Base-by-base conservation (phyloP, 2,888 invertebrate genomes). In the Apocheima hispidaria region DNA sequence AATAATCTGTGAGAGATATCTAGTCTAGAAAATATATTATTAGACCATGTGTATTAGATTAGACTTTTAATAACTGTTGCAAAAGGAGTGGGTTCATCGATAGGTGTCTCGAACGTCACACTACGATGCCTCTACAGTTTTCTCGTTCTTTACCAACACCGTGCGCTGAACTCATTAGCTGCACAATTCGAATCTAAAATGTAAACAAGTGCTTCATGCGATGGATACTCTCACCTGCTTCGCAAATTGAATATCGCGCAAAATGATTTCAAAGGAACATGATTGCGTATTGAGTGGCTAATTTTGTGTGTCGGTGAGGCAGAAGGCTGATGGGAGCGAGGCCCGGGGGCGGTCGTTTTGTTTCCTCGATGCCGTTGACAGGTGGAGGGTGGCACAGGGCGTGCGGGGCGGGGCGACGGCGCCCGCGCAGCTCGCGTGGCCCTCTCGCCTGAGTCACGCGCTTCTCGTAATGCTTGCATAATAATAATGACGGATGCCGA, bases 401-500 rank as follows among this genome's bases (percentile, higher is more conserved):
- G 65, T 62, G 78, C 70, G 79, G 69, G 77, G 72, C 69, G 69
- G 66, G 65, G 66, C 58, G 67, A 70, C 74, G 75, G 88, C 87
- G 89, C 89, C 88, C 89, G 90, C 88, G 88, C 86, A 80, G 72
- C 88, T 90, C 90, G 91, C 92, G 92, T 90, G 90, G 89, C 89
- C 88, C 88, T 89, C 90, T 87, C 88, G 90, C 88, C 85, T 84
- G 90, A 92, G 88, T 92, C 92, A 92, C 92, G 92, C 90, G 90
- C 92, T 90, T 88, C 89, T 88, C 86, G 91, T 92, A 92, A 92
- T 92, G 92, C 92, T 92, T 92, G 92, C 92, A 92, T 92, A 92
- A 92, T 92, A 92, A 92, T 92, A 92, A 92, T 92, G 92, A 92
- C 92, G 92, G 92, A 92, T 92, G 92, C 92, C 92, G 92, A 92